Evolutionary conservation across 2,888 invertebrate species (phyloP).

Genomic region (Campoplex nolae): DNA sequence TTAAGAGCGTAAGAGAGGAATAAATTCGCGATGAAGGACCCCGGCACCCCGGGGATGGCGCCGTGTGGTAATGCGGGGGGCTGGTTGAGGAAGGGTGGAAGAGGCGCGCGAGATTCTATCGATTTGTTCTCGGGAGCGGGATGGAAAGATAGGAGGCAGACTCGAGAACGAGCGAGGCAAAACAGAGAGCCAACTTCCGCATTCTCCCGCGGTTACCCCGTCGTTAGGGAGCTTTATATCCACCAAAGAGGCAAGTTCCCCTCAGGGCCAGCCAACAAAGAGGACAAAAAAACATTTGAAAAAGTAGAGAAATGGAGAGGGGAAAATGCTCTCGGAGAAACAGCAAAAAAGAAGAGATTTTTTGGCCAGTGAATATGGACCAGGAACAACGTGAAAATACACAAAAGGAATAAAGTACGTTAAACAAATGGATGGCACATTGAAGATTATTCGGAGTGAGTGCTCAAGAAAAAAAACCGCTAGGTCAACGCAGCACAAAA

Average conservation of each 20-base stretch:
- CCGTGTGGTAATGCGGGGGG: conserved; percentile 33
- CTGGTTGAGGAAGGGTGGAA: conserved; percentile 61
- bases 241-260: conserved; percentile 26
- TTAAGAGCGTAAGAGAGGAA: conserved; percentile 14
- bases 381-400: conserved; percentile 26
- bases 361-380: conserved; percentile 61
- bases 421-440: conserved; percentile 35
- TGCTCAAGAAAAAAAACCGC: conserved; percentile 17
- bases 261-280: conserved; percentile 28
- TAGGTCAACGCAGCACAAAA: conserved; percentile 7
- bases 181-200: conserved; percentile 79
- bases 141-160: conserved; percentile 73
- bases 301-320: not conserved
- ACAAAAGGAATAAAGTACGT: conserved; percentile 31
- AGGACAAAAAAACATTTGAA: conserved; percentile 5
- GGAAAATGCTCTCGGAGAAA: conserved; percentile 32
- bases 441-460: conserved; percentile 31
- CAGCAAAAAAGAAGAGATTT: conserved; percentile 38
- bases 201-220: conserved; percentile 69
- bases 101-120: conserved; percentile 76
- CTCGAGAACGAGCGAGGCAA: conserved; percentile 70
- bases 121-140: conserved; percentile 79
- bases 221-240: conserved; percentile 55
- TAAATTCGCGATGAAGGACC: conserved; percentile 11
- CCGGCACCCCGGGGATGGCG: conserved; percentile 26